Percentiles rank a stretch among this genome's conserved stretches.
Evolutionary conservation across 2,113 vertebrate genomes (phyloP).

Genomic region (Galemys pyrenaicus): DNA sequence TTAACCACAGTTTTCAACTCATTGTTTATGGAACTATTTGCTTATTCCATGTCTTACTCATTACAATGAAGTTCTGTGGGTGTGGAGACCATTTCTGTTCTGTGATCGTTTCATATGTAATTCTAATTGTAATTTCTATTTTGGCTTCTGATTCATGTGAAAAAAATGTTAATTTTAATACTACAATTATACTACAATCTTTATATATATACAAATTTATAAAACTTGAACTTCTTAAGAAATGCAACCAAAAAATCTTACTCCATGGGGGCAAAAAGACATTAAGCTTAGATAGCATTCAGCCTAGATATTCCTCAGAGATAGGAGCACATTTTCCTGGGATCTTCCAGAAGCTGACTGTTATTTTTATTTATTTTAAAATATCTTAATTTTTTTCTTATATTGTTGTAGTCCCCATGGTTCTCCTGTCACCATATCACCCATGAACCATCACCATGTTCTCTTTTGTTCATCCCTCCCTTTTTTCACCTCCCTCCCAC

Average conservation of each 20-base stretch:
- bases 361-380: background rate
- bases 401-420: too few species aligned
- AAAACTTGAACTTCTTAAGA: slow-evolving; percentile 21
- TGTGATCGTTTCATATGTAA: background rate
- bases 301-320: slow-evolving; percentile 5
- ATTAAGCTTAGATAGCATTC: background rate
- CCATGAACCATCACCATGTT: too few species aligned
- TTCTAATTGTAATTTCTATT: background rate
- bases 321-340: background rate
- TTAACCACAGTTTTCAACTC: background rate
- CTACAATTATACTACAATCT: background rate
- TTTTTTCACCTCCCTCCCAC: too few species aligned
- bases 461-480: too few species aligned
- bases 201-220: background rate
- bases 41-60: background rate
- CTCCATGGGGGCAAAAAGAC: background rate
- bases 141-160: slow-evolving; percentile 27
- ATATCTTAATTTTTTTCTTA: too few species aligned
- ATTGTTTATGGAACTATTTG: background rate
- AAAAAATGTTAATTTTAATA: background rate
- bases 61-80: background rate
- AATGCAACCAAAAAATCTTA: background rate
- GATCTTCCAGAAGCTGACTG: background rate
- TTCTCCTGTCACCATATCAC: too few species aligned
- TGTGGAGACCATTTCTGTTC: background rate